Evolutionary conservation across 2,113 vertebrate genomes (phyloP).

Genomic region (Channa argus): DNA sequence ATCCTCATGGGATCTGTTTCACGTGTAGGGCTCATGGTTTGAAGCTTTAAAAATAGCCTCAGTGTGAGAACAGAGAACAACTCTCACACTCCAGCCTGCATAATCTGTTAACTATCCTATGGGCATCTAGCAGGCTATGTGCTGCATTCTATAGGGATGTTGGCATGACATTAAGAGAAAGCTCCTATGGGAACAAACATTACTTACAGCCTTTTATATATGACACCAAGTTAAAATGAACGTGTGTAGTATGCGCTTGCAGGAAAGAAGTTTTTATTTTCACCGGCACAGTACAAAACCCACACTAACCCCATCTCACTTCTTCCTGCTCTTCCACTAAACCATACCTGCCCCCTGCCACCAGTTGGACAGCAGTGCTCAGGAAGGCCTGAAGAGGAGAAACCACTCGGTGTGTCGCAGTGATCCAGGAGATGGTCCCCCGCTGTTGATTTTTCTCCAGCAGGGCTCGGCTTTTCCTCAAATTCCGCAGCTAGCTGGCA

Average conservation of each 20-base stretch:
- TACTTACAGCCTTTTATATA: slow-evolving; percentile 22
- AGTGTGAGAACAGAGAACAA: slow-evolving; percentile 73
- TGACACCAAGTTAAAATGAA: slow-evolving; percentile 1
- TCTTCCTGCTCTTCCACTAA: slow-evolving; percentile 5
- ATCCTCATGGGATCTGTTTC: slow-evolving; percentile 77
- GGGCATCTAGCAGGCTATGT: slow-evolving; percentile 64
- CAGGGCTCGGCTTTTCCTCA: slow-evolving; percentile 81
- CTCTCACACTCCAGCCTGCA: slow-evolving; percentile 56
- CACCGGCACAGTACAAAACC: slow-evolving; percentile 10
- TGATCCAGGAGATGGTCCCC: slow-evolving; percentile 67
- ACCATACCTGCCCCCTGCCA: slow-evolving; percentile 20
- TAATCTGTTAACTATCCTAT: slow-evolving; percentile 72
- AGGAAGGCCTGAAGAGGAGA: slow-evolving; percentile 88
- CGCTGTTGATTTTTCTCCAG: slow-evolving; percentile 75
- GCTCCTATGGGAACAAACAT: slow-evolving; percentile 42
- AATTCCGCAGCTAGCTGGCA: slow-evolving; percentile 82
- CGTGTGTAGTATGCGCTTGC: neutral
- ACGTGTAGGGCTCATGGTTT: slow-evolving; percentile 76
- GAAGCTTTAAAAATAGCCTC: slow-evolving; percentile 83
- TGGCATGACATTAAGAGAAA: slow-evolving; percentile 31
- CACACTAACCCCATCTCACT: slow-evolving; percentile 12
- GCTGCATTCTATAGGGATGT: slow-evolving; percentile 48
- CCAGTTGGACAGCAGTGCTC: slow-evolving; percentile 83
- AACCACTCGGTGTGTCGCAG: slow-evolving; percentile 83
- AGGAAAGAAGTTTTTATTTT: neutral